phyloP scores from a whole-genome alignment of 1,140 invertebrate species.

The Drosophila oshimai region DNA sequence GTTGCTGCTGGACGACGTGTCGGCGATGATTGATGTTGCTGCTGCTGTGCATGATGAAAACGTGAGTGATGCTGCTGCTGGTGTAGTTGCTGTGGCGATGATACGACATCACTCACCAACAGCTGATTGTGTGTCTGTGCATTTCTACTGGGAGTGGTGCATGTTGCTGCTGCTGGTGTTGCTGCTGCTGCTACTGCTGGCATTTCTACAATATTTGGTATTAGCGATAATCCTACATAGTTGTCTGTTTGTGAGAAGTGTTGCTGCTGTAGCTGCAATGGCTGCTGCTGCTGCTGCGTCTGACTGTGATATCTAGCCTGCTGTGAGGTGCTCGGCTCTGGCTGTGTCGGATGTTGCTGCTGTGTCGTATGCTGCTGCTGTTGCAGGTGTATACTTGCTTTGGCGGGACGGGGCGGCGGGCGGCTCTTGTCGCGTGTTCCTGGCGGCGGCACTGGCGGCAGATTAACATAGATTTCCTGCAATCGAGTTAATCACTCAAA shows the following conservation, averaged over 20 bases:
- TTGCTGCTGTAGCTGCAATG: constrained; percentile 59
- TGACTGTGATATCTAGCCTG: constrained; percentile 69
- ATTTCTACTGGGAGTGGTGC: constrained; percentile 54
- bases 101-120: constrained; percentile 68
- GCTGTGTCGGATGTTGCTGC: constrained; percentile 32
- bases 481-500: background rate
- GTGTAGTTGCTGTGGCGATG: constrained; percentile 42
- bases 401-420: constrained; percentile 72
- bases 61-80: constrained; percentile 49
- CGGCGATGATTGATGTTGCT: constrained; percentile 32
- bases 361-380: constrained; percentile 35
- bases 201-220: constrained; percentile 76
- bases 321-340: constrained; percentile 67
- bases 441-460: constrained; percentile 74
- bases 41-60: constrained; percentile 49
- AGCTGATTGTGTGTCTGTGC: constrained; percentile 55
- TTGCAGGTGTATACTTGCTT: constrained; percentile 76
- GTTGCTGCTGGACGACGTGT: constrained; percentile 43
- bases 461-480: constrained; percentile 80
- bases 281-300: constrained; percentile 60
- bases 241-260: constrained; percentile 79
- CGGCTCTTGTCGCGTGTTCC: constrained; percentile 64
- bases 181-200: constrained; percentile 38
- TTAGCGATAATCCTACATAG: constrained; percentile 77
- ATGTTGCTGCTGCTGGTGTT: constrained; percentile 5